A percentile compares a stretch with the other conserved stretches of the same genome.
These are phyloP conservation scores for Pomatostomus ruficeps DNA, from an alignment of 2,113 vertebrate genomes.

Conservation along the genomic window DNA sequence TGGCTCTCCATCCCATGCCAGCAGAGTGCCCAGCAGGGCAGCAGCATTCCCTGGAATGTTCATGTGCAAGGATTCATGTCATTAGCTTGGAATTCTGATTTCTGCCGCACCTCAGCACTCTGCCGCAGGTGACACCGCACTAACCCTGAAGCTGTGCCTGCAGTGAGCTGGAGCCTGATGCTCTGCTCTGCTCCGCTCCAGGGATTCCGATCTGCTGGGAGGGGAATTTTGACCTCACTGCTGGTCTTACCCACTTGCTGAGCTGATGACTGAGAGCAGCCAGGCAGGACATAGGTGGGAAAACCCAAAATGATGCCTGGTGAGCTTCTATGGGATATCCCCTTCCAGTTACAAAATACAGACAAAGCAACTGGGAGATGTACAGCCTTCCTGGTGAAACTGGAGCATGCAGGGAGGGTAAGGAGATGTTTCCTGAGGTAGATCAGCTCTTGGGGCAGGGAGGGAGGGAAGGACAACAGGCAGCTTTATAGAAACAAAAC, in stretches of 20 bases:
- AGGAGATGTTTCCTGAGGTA: not conserved
- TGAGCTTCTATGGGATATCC: not conserved
- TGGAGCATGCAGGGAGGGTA: not conserved
- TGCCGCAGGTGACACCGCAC: not conserved
- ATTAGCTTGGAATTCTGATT: not conserved
- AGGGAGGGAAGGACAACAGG: not conserved
- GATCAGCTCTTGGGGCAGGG: not conserved
- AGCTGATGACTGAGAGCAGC: not conserved
- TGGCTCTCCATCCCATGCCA: not conserved
- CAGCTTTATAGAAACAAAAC: not conserved
- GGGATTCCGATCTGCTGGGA: not conserved
- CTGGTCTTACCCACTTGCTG: not conserved
- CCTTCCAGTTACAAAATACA: not conserved
- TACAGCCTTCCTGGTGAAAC: not conserved
- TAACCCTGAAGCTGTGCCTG: rapidly evolving
- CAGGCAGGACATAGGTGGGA: not conserved
- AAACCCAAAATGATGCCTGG: not conserved
- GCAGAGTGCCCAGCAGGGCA: not conserved
- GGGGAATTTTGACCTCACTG: not conserved
- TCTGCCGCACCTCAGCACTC: not conserved
- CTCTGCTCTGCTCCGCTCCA: not conserved
- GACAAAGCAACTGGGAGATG: not conserved
- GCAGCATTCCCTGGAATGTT: not conserved
- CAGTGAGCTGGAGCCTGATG: not conserved
- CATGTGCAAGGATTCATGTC: not conserved